A percentile compares a stretch with the other conserved stretches of the same genome.
Conservation (phyloP, 1,140 invertebrate species). For the Atta cephalotes region DNA sequence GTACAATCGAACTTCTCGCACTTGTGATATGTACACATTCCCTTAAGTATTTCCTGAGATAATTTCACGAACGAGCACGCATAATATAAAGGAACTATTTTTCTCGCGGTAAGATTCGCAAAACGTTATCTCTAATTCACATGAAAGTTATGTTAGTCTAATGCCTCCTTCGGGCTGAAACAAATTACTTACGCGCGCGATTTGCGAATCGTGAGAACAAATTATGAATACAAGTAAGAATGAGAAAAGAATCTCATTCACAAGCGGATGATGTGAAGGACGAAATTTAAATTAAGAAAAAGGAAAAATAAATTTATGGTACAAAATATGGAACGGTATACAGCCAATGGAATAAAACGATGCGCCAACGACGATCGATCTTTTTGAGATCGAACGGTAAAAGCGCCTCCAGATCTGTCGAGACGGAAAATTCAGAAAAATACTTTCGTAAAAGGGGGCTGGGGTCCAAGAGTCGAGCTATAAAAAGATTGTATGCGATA, state of each 20-base stretch:
- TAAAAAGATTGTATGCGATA: conserved; percentile 70
- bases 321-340: not conserved
- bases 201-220: not conserved
- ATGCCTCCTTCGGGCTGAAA: not conserved
- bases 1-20: conserved; percentile 9
- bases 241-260: not conserved
- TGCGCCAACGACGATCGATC: not conserved
- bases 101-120: conserved; percentile 29
- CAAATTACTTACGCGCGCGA: not conserved
- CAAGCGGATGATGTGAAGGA: not conserved
- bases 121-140: not conserved
- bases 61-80: conserved; percentile 8
- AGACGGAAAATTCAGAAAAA: conserved; percentile 45
- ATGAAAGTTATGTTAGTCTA: conserved; percentile 10
- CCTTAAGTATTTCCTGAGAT: conserved; percentile 27
- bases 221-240: not conserved
- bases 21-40: conserved; percentile 49
- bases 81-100: conserved; percentile 13
- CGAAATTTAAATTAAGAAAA: not conserved
- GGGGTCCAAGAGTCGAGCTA: conserved; percentile 66
- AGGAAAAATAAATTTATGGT: too few species aligned
- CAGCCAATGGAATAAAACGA: conserved; percentile 12
- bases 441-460: conserved; percentile 41
- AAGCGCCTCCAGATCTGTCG: conserved; percentile 58
- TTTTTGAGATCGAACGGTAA: not conserved